phyloP scores from a whole-genome alignment of 2,113 vertebrate species.

The Trogon melanurus region DNA sequence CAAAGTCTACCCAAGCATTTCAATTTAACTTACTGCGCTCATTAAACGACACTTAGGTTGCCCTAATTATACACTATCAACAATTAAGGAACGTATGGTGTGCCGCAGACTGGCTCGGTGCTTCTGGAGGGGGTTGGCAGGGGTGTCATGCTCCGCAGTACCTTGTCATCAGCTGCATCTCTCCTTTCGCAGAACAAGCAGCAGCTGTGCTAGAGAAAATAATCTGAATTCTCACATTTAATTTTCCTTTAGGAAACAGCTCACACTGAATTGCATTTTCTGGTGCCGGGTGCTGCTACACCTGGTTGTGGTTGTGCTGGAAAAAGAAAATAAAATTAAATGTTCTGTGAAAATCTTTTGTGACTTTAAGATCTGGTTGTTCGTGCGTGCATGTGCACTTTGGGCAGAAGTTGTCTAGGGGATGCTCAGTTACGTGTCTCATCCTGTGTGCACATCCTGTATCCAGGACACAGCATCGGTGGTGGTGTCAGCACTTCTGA shows the following conservation, averaged over 20 bases:
- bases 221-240: conserved; percentile 69
- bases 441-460: accelerated
- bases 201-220: conserved; percentile 74
- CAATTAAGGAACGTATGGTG: conserved; percentile 75
- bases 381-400: background rate
- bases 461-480: background rate
- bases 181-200: conserved; percentile 74
- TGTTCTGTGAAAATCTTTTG: conserved; percentile 54
- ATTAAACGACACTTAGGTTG: conserved; percentile 70
- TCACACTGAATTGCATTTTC: conserved; percentile 62
- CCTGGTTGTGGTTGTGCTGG: conserved; percentile 21
- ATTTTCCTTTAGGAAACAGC: conserved; percentile 73
- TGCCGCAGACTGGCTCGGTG: conserved; percentile 39
- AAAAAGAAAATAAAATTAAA: conserved; percentile 18
- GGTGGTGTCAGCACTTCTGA: background rate
- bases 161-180: conserved; percentile 75
- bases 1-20: conserved; percentile 40
- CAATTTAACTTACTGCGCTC: conserved; percentile 63
- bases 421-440: accelerated
- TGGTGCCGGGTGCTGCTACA: conserved; percentile 25
- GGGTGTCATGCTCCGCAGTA: conserved; percentile 76
- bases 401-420: background rate
- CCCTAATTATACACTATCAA: conserved; percentile 76
- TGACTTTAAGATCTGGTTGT: conserved; percentile 22
- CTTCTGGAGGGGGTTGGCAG: conserved; percentile 69